Percentiles rank a stretch among this genome's conserved stretches.
These are phyloP conservation scores for Oreotrochilus melanogaster DNA, from an alignment of 2,113 vertebrate species.

Conservation along the genomic window DNA sequence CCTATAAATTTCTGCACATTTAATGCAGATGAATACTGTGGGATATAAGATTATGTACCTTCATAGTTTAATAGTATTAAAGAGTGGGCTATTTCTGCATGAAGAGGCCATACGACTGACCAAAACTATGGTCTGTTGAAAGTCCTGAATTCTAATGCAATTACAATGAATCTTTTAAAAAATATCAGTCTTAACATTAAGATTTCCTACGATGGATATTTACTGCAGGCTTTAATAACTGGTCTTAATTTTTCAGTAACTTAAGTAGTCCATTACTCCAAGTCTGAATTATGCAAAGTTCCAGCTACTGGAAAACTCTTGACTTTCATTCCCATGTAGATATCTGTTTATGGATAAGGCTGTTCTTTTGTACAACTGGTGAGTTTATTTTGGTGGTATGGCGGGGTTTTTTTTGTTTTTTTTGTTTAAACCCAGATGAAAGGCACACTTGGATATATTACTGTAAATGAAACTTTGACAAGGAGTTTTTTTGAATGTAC, in stretches of 20 bases:
- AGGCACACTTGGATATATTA: background rate
- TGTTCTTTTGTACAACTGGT: background rate
- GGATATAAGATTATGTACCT: background rate
- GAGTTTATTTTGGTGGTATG: background rate
- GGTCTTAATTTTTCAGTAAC: background rate
- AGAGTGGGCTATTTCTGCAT: background rate
- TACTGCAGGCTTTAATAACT: background rate
- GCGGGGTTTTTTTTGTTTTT: too few relatives aligned
- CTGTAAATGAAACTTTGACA: background rate
- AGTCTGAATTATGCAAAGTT: background rate
- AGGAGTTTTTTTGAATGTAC: accelerated
- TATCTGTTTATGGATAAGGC: background rate
- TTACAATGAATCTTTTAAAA: background rate
- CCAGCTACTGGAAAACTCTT: background rate
- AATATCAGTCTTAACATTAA: background rate
- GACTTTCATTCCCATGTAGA: background rate
- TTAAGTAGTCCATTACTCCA: background rate
- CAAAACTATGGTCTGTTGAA: background rate
- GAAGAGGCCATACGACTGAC: background rate
- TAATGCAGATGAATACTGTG: background rate
- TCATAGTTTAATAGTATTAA: background rate
- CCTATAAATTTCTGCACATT: background rate
- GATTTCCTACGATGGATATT: background rate
- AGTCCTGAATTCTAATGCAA: background rate
- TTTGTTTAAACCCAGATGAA: background rate